phyloP scores from a whole-genome alignment of 2,113 vertebrate species.

The Toxostoma redivivum region DNA sequence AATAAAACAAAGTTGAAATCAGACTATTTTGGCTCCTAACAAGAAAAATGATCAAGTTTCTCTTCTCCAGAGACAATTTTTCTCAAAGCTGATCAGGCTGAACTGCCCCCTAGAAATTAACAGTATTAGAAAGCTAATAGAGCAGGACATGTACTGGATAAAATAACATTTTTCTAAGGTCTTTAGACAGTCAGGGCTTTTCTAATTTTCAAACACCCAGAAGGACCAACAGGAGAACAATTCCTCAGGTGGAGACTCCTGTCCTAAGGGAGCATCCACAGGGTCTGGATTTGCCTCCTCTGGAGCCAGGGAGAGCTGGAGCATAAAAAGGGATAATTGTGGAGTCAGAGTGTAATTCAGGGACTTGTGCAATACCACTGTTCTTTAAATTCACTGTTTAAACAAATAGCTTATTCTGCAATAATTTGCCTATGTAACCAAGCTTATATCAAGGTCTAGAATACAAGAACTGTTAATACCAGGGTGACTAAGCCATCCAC shows the following conservation, averaged over 20 bases:
- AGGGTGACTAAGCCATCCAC: background rate
- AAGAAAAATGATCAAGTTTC: background rate
- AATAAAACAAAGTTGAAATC: background rate
- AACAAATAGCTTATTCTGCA: constrained; percentile 22
- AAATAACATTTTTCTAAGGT: background rate
- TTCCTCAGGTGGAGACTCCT: background rate
- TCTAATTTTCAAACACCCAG: background rate
- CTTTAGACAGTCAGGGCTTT: background rate
- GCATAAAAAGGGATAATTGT: background rate
- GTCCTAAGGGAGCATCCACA: background rate
- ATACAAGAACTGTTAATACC: constrained; percentile 4
- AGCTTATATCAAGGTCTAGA: background rate
- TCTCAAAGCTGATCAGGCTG: background rate
- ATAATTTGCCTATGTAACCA: background rate
- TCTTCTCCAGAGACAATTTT: background rate
- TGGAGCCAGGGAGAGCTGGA: background rate
- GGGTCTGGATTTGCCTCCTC: background rate
- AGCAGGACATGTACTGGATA: background rate
- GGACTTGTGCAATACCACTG: background rate
- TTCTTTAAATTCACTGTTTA: background rate
- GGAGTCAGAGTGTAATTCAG: background rate
- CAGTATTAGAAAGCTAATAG: background rate
- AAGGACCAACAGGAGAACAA: background rate
- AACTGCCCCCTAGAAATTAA: background rate
- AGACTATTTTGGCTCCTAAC: background rate